Evolutionary conservation across 2,888 invertebrate species (phyloP), one percentile per base, ranked within the genome.

Genomic region (Nemotelus pantherinus): DNA sequence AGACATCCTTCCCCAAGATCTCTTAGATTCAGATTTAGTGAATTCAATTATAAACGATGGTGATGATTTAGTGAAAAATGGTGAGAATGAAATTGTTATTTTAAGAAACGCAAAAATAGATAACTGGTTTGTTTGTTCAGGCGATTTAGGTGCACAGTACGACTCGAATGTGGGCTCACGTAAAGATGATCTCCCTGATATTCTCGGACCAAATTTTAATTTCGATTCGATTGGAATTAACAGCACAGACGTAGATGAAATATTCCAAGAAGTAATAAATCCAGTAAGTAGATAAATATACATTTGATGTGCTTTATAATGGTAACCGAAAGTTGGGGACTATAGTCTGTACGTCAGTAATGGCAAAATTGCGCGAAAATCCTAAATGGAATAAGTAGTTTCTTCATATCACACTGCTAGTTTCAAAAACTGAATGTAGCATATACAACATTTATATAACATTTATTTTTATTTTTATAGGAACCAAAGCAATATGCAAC

Each of bases 231-330:
- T 93, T 90, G 92, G 91, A 76, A 96, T 96, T 91, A 95, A 96
- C 86, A 92, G 94, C 84, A 95, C 95, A 85, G 96, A 96, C 82
- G 95, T 96, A 1, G 96, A 96, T 84, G 96, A 96, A 86, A 93
- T 96, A 83, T 95, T 97, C 87, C 95, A 96, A 88, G 95, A 94
- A 64, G 95, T 96, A 78, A 90, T 79, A 50, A 76, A 74, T 41
- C 58, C 76, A 43, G 79, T 79, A 77, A 76, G 63, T 48, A 60
- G 3, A 60, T 53, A 10, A 7, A 53, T 10, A 53, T 53, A 10
- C 6, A 53, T 6, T 53, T 45, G 45, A 10, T 63, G 41, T 9
- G 25, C 3, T 50, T 41, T 5, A 10, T 10, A 57, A 9, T 3
- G 5, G 4, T 7, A 57, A 57, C 25, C 25, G 25, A 57, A 58